Base-by-base conservation (phyloP, 2,888 invertebrate species). In the Lypha dubia region DNA sequence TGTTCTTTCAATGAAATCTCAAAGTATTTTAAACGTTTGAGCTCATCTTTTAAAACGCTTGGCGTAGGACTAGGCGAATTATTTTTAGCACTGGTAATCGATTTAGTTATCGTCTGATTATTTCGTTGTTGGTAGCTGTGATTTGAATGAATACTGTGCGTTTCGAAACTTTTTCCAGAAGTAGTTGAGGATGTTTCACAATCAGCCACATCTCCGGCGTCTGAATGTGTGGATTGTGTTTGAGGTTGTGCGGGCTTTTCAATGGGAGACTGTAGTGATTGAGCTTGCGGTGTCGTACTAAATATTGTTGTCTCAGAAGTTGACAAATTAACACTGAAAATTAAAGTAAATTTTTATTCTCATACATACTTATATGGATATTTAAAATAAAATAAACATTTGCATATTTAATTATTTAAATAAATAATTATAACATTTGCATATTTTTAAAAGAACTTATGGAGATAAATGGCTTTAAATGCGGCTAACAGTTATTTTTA, bases 1-100 rank as follows among this genome's bases (percentile, higher is more conserved):
- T 92, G 92, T 84, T 93, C 92, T 63, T 90, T 91, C 6, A 93
- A 87, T 17, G 92, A 91, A 35, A 92, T 86, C 86, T 92, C 92
- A 83, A 92, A 90, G 79, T 89, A 89, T 86, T 92, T 92, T 24
- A 92, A 87, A 58, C 91, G 91, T 82, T 92, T 92, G 3, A 92
- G 87, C 83, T 92, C 92, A 79, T 92, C 92, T 83, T 91, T 91
- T 28, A 92, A 85, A 4, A 86, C 87, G 83, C 89, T 91, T n/a
- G 92, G 90, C 84, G 91, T 91, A 24, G 82, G 85, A 84, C 87
- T 86, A 51, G 86, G 85, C 53, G 86, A 79, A 65, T 88, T 88
- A 24, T 87, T 79, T 49, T 88, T 88, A 56, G 86, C 86, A 24
- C 88, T 87, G 17, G 87, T 86, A 76, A 89, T 89, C 20, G 89